phyloP scores from a whole-genome alignment of 2,888 invertebrate species.

The Saturnia japonica region DNA sequence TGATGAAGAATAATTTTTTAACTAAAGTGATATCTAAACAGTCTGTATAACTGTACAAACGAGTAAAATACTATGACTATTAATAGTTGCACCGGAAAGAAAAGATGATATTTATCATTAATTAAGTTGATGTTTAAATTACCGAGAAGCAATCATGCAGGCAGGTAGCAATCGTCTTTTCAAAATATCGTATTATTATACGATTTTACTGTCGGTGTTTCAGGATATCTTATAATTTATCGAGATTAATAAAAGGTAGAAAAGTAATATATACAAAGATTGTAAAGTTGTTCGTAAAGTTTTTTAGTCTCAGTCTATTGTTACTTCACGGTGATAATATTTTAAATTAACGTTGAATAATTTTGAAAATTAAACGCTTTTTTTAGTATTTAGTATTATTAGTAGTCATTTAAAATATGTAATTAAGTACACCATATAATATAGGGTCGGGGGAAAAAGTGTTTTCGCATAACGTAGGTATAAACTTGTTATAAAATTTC shows the following conservation, averaged over 20 bases:
- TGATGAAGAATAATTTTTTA: not conserved
- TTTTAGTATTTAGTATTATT: no score
- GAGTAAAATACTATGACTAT: not conserved
- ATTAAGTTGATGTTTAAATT: not conserved
- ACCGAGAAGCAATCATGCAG: not conserved
- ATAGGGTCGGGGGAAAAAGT: no score
- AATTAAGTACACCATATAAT: no score
- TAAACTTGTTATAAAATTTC: no score
- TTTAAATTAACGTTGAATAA: not conserved
- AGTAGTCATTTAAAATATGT: no score
- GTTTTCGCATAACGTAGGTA: no score
- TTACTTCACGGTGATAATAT: not conserved
- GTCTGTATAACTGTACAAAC: not conserved
- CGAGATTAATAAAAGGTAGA: no score
- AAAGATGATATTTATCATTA: not conserved
- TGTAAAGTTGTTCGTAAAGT: not conserved
- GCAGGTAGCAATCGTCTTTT: not conserved
- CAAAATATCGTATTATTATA: not conserved
- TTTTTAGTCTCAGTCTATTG: not conserved
- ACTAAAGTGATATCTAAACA: not conserved
- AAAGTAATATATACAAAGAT: no score
- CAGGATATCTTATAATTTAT: not conserved
- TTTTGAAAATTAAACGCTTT: not conserved
- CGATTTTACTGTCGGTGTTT: not conserved
- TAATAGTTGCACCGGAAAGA: not conserved